phyloP scores from a whole-genome alignment of 1,140 invertebrate species.

The Bombyx mandarina region DNA sequence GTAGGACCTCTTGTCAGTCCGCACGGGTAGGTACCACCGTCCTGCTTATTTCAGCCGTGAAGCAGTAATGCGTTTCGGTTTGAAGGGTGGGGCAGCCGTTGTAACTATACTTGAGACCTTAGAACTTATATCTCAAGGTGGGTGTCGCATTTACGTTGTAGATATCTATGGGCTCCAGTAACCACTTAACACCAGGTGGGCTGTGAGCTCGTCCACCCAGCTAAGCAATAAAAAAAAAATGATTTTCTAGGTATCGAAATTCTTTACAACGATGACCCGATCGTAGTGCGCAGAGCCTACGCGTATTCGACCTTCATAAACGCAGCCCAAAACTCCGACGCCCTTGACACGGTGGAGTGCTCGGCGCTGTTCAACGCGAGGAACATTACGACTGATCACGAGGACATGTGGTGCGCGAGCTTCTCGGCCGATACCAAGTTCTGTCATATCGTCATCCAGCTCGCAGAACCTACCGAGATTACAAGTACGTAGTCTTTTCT shows the following conservation, averaged over 20 bases:
- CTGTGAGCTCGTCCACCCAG: too few relatives aligned
- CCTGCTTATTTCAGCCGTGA: too few relatives aligned
- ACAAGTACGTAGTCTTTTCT: conserved; percentile 49
- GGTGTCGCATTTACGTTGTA: too few relatives aligned
- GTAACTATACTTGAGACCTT: too few relatives aligned
- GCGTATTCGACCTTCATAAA: conserved; percentile 35
- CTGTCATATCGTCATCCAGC: conserved; percentile 68
- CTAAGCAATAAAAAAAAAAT: background rate
- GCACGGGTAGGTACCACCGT: too few relatives aligned
- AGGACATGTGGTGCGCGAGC: conserved; percentile 75
- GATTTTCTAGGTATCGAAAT: conserved; percentile 45
- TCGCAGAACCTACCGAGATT: conserved; percentile 67
- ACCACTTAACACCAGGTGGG: too few relatives aligned
- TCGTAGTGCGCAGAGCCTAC: conserved; percentile 37
- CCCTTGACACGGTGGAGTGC: conserved; percentile 31
- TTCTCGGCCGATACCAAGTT: conserved; percentile 49
- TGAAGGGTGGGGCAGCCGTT: too few relatives aligned
- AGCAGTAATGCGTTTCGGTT: too few relatives aligned
- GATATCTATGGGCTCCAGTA: too few relatives aligned
- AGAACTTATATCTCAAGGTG: too few relatives aligned
- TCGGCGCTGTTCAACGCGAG: conserved; percentile 71
- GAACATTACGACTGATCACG: conserved; percentile 73
- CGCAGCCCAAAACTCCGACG: conserved; percentile 14
- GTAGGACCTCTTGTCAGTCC: too few relatives aligned
- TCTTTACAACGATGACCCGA: conserved; percentile 30